Evolutionary conservation across 2,113 vertebrate species (phyloP).

Genomic region (Sigmodon hispidus): DNA sequence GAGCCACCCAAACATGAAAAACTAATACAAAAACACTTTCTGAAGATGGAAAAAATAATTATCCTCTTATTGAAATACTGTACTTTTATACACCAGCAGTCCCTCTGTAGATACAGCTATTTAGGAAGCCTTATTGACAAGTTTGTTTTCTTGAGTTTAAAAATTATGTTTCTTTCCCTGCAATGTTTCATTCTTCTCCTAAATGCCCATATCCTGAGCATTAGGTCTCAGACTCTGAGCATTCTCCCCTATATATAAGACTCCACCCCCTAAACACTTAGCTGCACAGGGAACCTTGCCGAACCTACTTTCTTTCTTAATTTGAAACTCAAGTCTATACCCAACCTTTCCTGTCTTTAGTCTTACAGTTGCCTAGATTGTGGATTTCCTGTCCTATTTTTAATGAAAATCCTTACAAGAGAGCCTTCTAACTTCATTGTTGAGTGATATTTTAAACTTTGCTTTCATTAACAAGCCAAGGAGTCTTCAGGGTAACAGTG

Average conservation of each 20-base stretch:
- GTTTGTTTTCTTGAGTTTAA: background rate
- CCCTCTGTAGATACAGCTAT: background rate
- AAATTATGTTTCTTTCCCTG: background rate
- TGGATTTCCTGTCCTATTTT: background rate
- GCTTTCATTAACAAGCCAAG: background rate
- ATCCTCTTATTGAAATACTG: background rate
- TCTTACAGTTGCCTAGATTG: background rate
- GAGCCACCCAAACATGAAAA: background rate
- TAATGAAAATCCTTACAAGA: background rate
- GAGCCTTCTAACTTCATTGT: background rate
- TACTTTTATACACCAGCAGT: background rate
- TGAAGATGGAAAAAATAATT: background rate
- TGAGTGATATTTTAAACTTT: background rate
- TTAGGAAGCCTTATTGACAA: background rate
- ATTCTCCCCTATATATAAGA: background rate
- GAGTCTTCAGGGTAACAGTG: background rate
- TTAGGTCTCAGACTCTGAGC: background rate
- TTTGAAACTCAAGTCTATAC: background rate
- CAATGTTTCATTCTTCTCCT: background rate
- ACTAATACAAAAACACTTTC: background rate
- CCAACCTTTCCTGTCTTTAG: background rate
- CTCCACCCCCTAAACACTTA: background rate
- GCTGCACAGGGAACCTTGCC: background rate
- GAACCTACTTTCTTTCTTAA: background rate
- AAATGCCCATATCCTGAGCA: background rate